Conservation (phyloP, 1,140 invertebrate genomes). For the Zaprionus taronus region DNA sequence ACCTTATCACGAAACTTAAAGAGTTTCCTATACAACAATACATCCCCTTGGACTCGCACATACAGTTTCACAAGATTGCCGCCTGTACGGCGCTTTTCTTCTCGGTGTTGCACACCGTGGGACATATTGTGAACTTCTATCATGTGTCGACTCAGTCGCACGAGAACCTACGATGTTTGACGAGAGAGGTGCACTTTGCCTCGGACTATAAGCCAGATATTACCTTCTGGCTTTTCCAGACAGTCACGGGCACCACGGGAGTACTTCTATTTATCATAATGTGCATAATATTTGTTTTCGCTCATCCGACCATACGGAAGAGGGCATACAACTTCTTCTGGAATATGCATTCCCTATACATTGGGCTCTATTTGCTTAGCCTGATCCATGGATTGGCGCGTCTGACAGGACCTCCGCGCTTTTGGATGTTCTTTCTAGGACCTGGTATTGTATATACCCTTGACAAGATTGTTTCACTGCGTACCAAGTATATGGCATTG, state of each 20-base stretch:
- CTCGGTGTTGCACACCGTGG: conserved; percentile 95
- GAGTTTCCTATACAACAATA: conserved; percentile 99
- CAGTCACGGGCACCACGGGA: conserved; percentile 97
- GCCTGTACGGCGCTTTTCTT: conserved; percentile 98
- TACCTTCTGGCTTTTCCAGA: conserved; percentile 97
- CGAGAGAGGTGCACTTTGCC: conserved; percentile 96
- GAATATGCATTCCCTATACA: conserved; percentile 97
- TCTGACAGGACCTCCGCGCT: conserved; percentile 95
- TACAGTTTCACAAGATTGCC: conserved; percentile 99
- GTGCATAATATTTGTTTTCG: conserved; percentile 98
- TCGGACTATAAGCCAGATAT: conserved; percentile 96
- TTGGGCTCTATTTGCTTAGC: conserved; percentile 94
- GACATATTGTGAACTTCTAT: conserved; percentile 99
- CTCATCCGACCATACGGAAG: conserved; percentile 96
- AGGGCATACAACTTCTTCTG: conserved; percentile 99
- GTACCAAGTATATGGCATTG: conserved; percentile 96
- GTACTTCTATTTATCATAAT: conserved; percentile 96
- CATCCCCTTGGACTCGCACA: conserved; percentile 98
- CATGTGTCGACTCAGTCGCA: conserved; percentile 98
- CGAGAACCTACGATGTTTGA: conserved; percentile 96
- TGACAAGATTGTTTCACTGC: conserved; percentile 96
- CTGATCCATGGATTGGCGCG: conserved; percentile 97
- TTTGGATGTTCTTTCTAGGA: conserved; percentile 98
- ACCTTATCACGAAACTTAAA: conserved; percentile 97
- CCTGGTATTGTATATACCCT: conserved; percentile 95